Base-by-base conservation (phyloP, 2,888 invertebrate genomes). In the Fragum sueziense region DNA sequence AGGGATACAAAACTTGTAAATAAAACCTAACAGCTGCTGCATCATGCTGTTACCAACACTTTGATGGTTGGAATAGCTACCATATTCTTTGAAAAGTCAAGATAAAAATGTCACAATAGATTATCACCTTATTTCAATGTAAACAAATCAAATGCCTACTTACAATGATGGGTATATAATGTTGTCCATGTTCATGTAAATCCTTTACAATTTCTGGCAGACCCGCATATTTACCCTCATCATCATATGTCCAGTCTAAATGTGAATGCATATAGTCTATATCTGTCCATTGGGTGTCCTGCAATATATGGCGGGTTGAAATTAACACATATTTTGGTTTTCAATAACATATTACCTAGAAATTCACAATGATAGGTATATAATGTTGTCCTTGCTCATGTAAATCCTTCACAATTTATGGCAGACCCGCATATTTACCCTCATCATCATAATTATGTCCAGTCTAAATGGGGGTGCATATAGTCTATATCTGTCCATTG, bases 151-250 rank as follows among this genome's bases (percentile, higher is more conserved):
- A n/a, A n/a, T n/a, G n/a, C n/a, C n/a, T n/a, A 73, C 83, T 54
- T 85, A 92, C 96, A 70, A 88, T 82, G 62, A 89, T 93, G 85
- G 88, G 91, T 52, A 91, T 85, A 74, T 90, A 91, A 74, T 88
- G 86, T 73, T 90, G 90, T 25, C 88, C 88, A 78, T 90, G 76
- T 41, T 79, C 76, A 74, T 91, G 91, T 7, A 91, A 81, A 59
- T 90, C 89, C 31, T 84, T 69, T 1, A 91, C 88, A 51, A 91
- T 84, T 29, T 81, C 84, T 1, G 88, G 88, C 29, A 91, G 81
- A 11, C 76, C 84, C 20, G 65, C 37, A 80, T 84, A 91, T 22
- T 57, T 51, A 14, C 82, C 76, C 20, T 79, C 74, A 9, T 74
- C 71, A 77, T 90, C 88, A 72, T 88, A 91, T 7, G 91, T 91